Conservation (phyloP, 2,113 vertebrate species). For the Zosterops hypoxanthus region DNA sequence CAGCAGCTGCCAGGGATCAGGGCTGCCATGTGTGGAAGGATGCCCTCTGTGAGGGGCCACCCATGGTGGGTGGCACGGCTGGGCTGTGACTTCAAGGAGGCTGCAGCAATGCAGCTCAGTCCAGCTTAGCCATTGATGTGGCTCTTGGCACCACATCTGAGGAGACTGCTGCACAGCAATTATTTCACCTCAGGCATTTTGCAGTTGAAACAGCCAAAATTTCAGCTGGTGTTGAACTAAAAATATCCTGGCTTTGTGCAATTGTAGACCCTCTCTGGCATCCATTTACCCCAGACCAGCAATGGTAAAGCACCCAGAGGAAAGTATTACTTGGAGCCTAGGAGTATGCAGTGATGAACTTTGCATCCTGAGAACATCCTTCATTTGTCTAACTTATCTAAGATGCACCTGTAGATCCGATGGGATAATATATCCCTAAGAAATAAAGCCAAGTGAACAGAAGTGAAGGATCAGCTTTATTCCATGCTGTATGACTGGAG, state of each 20-base stretch:
- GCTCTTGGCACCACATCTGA: slow-evolving; percentile 54
- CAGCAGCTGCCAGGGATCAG: not conserved
- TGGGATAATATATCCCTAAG: not conserved
- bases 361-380: not conserved
- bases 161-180: not conserved
- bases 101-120: not conserved
- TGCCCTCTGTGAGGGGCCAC: not conserved
- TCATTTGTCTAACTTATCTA: not conserved
- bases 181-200: slow-evolving; percentile 49
- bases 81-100: slow-evolving; percentile 4
- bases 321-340: not conserved
- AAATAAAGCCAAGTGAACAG: not conserved
- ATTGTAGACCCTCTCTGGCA: not conserved
- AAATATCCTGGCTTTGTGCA: slow-evolving; percentile 2
- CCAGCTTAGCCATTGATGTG: slow-evolving; percentile 13
- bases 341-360: not conserved
- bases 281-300: not conserved
- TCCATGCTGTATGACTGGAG: not conserved
- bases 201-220: slow-evolving; percentile 18
- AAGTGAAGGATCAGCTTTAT: not conserved
- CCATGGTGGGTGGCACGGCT: not conserved
- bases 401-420: not conserved
- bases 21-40: not conserved
- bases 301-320: not conserved
- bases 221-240: slow-evolving; percentile 32